Evolutionary conservation across 1,140 invertebrate species (phyloP), one percentile per base, ranked within the genome.

Genomic region (Hylaeus anthracinus): DNA sequence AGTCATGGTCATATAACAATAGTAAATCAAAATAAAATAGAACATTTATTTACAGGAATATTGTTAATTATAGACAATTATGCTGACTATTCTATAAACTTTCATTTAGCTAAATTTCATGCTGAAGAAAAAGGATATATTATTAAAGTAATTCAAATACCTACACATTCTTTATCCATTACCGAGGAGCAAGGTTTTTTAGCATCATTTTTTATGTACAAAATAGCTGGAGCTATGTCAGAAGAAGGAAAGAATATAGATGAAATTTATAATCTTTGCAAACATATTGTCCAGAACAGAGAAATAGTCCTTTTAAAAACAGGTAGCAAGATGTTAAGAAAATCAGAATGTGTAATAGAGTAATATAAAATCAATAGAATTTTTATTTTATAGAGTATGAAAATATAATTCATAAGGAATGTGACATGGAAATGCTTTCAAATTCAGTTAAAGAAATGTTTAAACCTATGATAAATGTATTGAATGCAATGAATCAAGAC

Each of bases 181-280:
- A 51, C 43, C 37, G 94, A 95, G 4, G 89, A 94, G 67, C 88
- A 95, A 83, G 95, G 96, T 41, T 90, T 96, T 39, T 93, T 94
- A 85, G 96, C 96, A 9, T 94, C 94, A 39, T 86, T 96, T 5
- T 92, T 97, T 15, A 85, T 96, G 39, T 91, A 94, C 77, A 96
- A 96, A 94, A 95, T 96, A 70, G 95, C 95, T 55, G 96, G 96
- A 61, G 95, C 95, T 37, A 93, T 97, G 94, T 94, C 96, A 15
- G 95, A 96, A 89, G 87, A 94, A 75, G 94, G 94, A 48, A 90
- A 90, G 71, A 83, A 86, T 58, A 90, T 96, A 45, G 88, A 94
- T n/a, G 90, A 93, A 45, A 94, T 94, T 71, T 89, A 87, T 81
- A 45, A 79, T 10, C 82, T 83, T 83, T 93, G 93, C 79, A 81